phyloP scores from a whole-genome alignment of 2,888 invertebrate genomes.

The Horisme vitalbata region DNA sequence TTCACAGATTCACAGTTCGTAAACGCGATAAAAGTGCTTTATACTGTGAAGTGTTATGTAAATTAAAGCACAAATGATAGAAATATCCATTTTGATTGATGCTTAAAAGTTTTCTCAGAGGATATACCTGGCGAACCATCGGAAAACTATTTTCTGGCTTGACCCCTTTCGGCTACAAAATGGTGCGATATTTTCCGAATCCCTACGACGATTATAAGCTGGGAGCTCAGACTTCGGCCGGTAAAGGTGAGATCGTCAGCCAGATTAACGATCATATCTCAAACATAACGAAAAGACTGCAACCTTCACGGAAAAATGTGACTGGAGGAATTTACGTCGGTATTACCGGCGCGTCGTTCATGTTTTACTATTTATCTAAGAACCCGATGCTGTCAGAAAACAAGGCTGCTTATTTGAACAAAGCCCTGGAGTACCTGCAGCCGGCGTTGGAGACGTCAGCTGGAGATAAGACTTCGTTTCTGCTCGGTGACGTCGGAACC shows the following conservation, averaged over 20 bases:
- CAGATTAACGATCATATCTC: conserved; percentile 59
- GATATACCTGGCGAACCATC: conserved; percentile 35
- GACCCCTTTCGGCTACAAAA: conserved; percentile 44
- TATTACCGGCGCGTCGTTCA: conserved; percentile 87
- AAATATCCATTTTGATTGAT: conserved; percentile 32
- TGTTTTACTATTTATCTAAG: conserved; percentile 87
- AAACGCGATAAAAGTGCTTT: background rate
- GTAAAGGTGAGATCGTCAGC: conserved; percentile 47
- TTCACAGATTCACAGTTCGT: background rate
- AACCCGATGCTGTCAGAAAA: conserved; percentile 73
- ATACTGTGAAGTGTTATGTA: background rate
- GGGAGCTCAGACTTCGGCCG: conserved; percentile 37
- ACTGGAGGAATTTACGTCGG: conserved; percentile 87
- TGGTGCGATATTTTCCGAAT: conserved; percentile 73
- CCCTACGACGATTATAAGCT: conserved; percentile 58
- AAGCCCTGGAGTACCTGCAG: conserved; percentile 84
- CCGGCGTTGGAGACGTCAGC: conserved; percentile 83
- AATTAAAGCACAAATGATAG: background rate
- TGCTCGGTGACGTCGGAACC: conserved; percentile 91
- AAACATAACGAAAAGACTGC: conserved; percentile 60
- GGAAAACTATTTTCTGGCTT: conserved; percentile 40
- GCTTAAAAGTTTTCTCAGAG: conserved; percentile 37
- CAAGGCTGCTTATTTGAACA: conserved; percentile 76
- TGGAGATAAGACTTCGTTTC: conserved; percentile 86
- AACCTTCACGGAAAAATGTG: conserved; percentile 70